Evolutionary conservation across 2,888 invertebrate species (phyloP).

Genomic region (Lathronympha strigana): DNA sequence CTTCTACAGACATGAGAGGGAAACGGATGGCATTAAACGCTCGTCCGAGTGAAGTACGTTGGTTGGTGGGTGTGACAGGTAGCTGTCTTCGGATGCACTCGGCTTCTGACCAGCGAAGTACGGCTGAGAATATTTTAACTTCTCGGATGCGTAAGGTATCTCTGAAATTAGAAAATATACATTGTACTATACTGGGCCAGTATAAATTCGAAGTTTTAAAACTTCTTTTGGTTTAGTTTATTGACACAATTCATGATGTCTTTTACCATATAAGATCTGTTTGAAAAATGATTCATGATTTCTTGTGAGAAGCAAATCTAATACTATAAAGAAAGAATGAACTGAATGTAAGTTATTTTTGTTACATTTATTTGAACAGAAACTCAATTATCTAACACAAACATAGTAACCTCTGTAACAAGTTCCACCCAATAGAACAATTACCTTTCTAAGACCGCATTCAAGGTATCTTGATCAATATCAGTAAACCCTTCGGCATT

Average conservation of each 20-base stretch:
- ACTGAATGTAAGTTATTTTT: neutral
- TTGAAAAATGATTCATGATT: no score
- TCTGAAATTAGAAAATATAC: conserved; percentile 62
- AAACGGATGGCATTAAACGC: conserved; percentile 90
- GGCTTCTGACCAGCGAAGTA: conserved; percentile 89
- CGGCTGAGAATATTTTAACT: conserved; percentile 90
- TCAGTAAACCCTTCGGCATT: conserved; percentile 92
- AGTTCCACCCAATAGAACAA: neutral
- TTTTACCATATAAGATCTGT: no score
- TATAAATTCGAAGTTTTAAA: no score
- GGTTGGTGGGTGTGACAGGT: conserved; percentile 87
- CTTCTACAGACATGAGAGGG: conserved; percentile 93
- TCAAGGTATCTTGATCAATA: conserved; percentile 91
- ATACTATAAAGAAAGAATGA: neutral
- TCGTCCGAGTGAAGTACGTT: conserved; percentile 87
- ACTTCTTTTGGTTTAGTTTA: no score
- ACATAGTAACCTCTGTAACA: neutral
- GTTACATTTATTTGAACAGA: neutral
- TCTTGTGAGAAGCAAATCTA: neutral
- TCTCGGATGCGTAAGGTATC: conserved; percentile 92
- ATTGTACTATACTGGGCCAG: neutral
- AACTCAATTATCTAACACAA: neutral
- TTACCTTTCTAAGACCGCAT: conserved; percentile 87
- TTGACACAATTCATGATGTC: no score
- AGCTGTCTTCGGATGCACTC: conserved; percentile 88